phyloP scores from a whole-genome alignment of 2,113 vertebrate species.

The Scalopus aquaticus region DNA sequence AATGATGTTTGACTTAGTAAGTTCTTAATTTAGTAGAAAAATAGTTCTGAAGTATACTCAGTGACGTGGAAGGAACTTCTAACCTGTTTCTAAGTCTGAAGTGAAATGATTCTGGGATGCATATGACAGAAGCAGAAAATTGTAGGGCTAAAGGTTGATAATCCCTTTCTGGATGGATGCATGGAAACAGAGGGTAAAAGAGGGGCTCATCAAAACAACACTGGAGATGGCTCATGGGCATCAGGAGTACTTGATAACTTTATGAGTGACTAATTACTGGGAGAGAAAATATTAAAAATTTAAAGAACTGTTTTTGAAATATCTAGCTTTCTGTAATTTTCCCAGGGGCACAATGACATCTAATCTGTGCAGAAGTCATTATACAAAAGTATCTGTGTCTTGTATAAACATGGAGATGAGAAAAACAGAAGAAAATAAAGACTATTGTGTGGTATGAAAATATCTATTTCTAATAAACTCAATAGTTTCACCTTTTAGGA shows the following conservation, averaged over 20 bases:
- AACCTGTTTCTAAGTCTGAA: not conserved
- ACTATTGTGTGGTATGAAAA: not conserved
- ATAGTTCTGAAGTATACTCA: not conserved
- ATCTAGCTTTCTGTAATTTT: too few relatives aligned
- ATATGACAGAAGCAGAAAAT: not conserved
- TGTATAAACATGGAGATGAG: too few relatives aligned
- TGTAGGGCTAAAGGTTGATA: not conserved
- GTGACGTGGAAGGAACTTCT: not conserved
- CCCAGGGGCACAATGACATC: too few relatives aligned
- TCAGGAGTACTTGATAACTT: not conserved
- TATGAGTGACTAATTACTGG: not conserved
- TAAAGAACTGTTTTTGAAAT: not conserved
- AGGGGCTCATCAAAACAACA: not conserved
- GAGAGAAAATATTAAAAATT: not conserved
- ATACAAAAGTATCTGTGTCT: too few relatives aligned
- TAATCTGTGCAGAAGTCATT: too few relatives aligned
- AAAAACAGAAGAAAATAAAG: not conserved
- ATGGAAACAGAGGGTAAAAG: not conserved
- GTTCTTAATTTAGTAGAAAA: not conserved
- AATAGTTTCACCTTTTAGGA: slow-evolving; percentile 30
- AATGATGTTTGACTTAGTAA: not conserved
- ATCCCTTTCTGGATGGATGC: not conserved
- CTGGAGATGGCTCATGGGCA: not conserved
- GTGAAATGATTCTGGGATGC: not conserved
- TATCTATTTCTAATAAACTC: not conserved